phyloP scores from a whole-genome alignment of 2,888 invertebrate genomes.

The Abrostola tripartita region DNA sequence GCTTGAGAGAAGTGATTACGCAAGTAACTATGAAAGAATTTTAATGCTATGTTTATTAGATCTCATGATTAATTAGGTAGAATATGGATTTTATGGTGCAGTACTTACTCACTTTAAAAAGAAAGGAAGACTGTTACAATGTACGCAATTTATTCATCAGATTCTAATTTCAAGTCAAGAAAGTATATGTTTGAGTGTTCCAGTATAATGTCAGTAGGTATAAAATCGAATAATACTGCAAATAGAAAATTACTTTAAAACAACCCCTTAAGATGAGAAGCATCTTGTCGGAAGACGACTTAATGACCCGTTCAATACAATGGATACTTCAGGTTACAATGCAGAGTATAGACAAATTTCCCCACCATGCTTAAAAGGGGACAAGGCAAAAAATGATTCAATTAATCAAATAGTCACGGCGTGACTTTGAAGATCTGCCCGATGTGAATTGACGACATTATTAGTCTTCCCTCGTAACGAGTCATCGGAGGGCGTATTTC shows the following conservation, averaged over 20 bases:
- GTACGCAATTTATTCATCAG: too few species aligned
- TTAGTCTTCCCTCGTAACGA: slow-evolving; percentile 84
- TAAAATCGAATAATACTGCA: too few species aligned
- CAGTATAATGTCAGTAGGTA: too few species aligned
- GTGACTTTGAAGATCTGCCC: slow-evolving; percentile 81
- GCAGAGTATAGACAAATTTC: slow-evolving; percentile 65
- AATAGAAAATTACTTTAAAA: neutral
- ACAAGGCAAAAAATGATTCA: slow-evolving; percentile 81
- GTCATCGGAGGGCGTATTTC: slow-evolving; percentile 86
- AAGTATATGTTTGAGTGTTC: too few species aligned
- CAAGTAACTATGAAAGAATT: neutral
- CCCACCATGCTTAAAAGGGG: slow-evolving; percentile 56
- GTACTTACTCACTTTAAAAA: too few species aligned
- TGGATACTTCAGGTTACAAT: slow-evolving; percentile 49
- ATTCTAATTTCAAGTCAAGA: too few species aligned
- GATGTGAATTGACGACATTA: slow-evolving; percentile 84
- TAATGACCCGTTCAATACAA: slow-evolving; percentile 46
- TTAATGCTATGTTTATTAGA: neutral
- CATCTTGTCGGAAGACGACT: slow-evolving; percentile 12
- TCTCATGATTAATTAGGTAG: too few species aligned
- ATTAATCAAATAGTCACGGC: slow-evolving; percentile 86
- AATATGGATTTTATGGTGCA: too few species aligned
- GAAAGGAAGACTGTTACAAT: too few species aligned
- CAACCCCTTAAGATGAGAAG: slow-evolving; percentile 9
- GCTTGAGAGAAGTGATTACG: neutral